Evolutionary conservation across 2,888 invertebrate species (phyloP), one percentile per base, ranked within the genome.

Genomic region (Dynastes maya): DNA sequence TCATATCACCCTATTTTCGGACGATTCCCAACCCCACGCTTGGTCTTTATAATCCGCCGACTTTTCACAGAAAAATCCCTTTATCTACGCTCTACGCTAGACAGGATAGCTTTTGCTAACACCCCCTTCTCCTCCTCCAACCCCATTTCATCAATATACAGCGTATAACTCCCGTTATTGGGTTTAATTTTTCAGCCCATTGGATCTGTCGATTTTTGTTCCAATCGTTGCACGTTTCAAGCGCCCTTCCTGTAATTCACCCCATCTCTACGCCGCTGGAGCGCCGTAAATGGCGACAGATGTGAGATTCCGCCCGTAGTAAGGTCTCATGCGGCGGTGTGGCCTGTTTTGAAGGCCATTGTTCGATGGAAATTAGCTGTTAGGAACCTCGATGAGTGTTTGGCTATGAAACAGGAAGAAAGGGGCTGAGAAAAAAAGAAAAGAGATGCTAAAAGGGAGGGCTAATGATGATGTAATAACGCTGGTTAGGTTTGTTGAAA

Each of bases 181-280:
- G 65, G 22, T 45, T 67, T 67, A 67, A 67, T 67, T 67, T 67
- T 67, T 67, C 65, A 67, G 65, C 40, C 65, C 65, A 67, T 67
- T 67, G 65, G 65, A 49, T 16, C 40, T 22, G 65, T 67, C 65
- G 65, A 67, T 67, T 67, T 40, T 22, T 40, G 65, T 67, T 22
- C 22, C 22, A 40, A 16, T 16, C 16, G 2, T 55, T 22, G 16
- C 16, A 4, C 16, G 8, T 58, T 9, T 58, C 22, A 2, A 22
- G 5, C 16, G 55, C 65, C 6, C 40, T 1, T 16, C 13, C 45
- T 45, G 3, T 37, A 29, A 61, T 9, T 3, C 61, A 2, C 27
- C 9, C 32, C 61, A 6, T 2, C 32, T 64, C 63, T 32, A 9
- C 58, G 16, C 16, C 22, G 58, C 22, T 16, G 16, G 58, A 22